Evolutionary conservation across 2,113 vertebrate genomes (phyloP).

Genomic region (Smithornis capensis): DNA sequence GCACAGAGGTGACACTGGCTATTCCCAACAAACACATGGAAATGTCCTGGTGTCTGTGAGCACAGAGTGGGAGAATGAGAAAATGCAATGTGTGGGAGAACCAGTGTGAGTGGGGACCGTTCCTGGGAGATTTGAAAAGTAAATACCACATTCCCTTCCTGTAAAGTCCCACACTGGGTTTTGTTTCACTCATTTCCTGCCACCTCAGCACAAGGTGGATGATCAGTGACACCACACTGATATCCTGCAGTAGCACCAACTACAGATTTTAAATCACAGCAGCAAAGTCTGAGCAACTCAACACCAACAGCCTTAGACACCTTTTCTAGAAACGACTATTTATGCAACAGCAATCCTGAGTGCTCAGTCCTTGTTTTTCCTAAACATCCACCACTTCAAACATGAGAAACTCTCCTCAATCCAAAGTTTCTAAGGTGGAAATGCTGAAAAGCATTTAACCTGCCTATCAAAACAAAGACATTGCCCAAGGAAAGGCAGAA

Average conservation of each 20-base stretch:
- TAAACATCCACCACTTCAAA: neutral
- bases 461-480: neutral
- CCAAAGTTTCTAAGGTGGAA: neutral
- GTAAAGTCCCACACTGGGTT: neutral
- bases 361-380: neutral
- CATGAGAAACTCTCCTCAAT: neutral
- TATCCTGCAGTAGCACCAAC: neutral
- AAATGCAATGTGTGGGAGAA: neutral
- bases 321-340: neutral
- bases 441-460: neutral
- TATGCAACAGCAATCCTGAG: neutral
- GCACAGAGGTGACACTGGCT: neutral
- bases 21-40: neutral
- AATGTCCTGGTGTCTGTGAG: fast-evolving
- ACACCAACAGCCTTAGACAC: neutral
- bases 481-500: neutral
- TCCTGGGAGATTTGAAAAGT: neutral
- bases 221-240: neutral
- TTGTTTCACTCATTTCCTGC: neutral
- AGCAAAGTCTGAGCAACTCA: neutral
- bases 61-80: neutral
- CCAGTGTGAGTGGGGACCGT: neutral
- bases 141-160: neutral
- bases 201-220: neutral
- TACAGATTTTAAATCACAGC: neutral